Conservation (phyloP, 1,140 invertebrate species). For the Orussus abietinus region DNA sequence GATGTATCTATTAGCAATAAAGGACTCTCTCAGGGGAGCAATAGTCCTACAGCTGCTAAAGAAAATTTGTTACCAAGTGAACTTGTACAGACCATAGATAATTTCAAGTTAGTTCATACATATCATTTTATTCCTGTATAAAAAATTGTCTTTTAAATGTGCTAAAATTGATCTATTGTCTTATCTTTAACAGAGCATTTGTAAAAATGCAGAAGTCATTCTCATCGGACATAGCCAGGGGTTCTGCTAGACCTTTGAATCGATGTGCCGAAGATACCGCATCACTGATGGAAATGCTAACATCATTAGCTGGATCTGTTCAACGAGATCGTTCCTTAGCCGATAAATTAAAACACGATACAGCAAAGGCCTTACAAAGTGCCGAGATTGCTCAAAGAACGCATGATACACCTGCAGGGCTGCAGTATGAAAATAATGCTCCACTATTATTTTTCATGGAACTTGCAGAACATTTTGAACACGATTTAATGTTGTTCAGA, state of each 20-base stretch:
- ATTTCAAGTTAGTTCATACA: slow-evolving; percentile 55
- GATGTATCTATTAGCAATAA: slow-evolving; percentile 56
- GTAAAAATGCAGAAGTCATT: slow-evolving; percentile 79
- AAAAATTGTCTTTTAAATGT: slow-evolving; percentile 9
- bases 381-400: slow-evolving; percentile 76
- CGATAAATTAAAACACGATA: slow-evolving; percentile 70
- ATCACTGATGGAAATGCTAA: slow-evolving; percentile 63
- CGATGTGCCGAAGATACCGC: slow-evolving; percentile 63
- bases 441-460: slow-evolving; percentile 72
- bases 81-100: slow-evolving; percentile 59
- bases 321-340: slow-evolving; percentile 63
- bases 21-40: slow-evolving; percentile 53
- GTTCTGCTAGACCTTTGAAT: slow-evolving; percentile 65
- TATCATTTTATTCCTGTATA: background rate
- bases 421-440: slow-evolving; percentile 75
- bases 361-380: slow-evolving; percentile 68
- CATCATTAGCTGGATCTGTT: slow-evolving; percentile 59
- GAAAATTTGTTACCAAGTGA: slow-evolving; percentile 72
- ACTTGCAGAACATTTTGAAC: slow-evolving; percentile 69
- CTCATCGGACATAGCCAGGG: slow-evolving; percentile 76
- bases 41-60: slow-evolving; percentile 62
- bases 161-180: slow-evolving; percentile 18
- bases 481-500: slow-evolving; percentile 64
- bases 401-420: slow-evolving; percentile 68
- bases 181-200: slow-evolving; percentile 63